Percentiles rank a stretch among this genome's conserved stretches.
phyloP scores from a whole-genome alignment of 2,797 vertebrate species.

The Gadopsis marmoratus region DNA sequence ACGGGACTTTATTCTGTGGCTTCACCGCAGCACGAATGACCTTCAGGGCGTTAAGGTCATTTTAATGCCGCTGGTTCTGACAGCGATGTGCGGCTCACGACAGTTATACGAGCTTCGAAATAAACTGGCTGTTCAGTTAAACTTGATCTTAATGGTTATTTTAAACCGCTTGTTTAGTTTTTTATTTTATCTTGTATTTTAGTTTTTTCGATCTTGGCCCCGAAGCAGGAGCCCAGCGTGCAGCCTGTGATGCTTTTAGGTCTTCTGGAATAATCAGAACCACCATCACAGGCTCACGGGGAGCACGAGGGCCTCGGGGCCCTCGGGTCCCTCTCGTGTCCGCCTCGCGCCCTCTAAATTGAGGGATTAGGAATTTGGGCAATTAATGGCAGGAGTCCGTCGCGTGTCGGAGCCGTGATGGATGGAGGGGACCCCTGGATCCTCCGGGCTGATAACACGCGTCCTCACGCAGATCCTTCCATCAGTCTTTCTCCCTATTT shows the following conservation, averaged over 20 bases:
- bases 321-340: not conserved
- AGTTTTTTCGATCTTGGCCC: not conserved
- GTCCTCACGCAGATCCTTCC: slow-evolving; percentile 43
- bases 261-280: not conserved
- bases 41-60: too few relatives aligned
- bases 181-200: too few relatives aligned
- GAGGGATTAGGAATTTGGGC: slow-evolving; percentile 70
- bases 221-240: not conserved
- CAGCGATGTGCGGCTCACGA: too few relatives aligned
- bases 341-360: not conserved
- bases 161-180: too few relatives aligned
- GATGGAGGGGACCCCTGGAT: slow-evolving; percentile 80
- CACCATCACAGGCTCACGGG: not conserved
- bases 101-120: too few relatives aligned
- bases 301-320: not conserved
- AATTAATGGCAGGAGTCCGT: slow-evolving; percentile 82
- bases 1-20: too few relatives aligned
- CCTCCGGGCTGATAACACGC: slow-evolving; percentile 78
- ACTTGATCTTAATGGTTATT: too few relatives aligned
- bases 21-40: too few relatives aligned
- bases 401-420: slow-evolving; percentile 85
- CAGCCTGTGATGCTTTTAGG: not conserved
- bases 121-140: not conserved
- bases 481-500: slow-evolving; percentile 39
- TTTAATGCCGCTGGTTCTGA: too few relatives aligned